phyloP scores from a whole-genome alignment of 2,113 vertebrate species.

The Hirundichthys speculiger region DNA sequence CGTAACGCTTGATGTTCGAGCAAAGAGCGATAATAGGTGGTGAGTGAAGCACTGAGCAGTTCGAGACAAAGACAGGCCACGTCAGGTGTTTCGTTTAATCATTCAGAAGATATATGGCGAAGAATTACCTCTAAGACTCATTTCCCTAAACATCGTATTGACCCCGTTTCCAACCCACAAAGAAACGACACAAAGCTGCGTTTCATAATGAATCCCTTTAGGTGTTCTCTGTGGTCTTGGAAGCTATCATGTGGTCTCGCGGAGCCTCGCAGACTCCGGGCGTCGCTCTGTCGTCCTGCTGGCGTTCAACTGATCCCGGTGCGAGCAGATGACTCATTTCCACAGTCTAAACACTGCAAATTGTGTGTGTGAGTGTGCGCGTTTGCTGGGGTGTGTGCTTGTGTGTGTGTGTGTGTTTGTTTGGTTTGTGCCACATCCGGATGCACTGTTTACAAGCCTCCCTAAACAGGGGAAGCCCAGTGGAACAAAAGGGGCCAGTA shows the following conservation, averaged over 20 bases:
- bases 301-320: conserved; percentile 52
- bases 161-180: conserved; percentile 18
- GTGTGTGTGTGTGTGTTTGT: conserved; percentile 37
- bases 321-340: conserved; percentile 68
- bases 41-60: too few relatives aligned
- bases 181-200: conserved; percentile 30
- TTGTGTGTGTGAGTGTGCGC: conserved; percentile 50
- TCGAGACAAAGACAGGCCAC: too few relatives aligned
- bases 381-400: conserved; percentile 18
- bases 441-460: conserved; percentile 69
- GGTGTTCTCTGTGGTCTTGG: conserved; percentile 51
- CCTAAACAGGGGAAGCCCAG: conserved; percentile 75
- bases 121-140: conserved; percentile 18
- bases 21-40: too few relatives aligned
- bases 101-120: conserved; percentile 3
- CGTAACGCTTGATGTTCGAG: too few relatives aligned
- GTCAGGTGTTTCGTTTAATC: neutral
- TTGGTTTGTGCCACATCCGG: conserved; percentile 74
- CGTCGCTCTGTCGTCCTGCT: conserved; percentile 58
- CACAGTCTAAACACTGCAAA: conserved; percentile 72
- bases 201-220: conserved; percentile 35
- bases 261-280: conserved; percentile 54
- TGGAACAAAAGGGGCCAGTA: conserved; percentile 62
- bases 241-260: conserved; percentile 37
- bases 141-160: conserved; percentile 10